phyloP scores from a whole-genome alignment of 37 sponge, comb jelly and placozoan species.

The Tethya wilhelma region DNA sequence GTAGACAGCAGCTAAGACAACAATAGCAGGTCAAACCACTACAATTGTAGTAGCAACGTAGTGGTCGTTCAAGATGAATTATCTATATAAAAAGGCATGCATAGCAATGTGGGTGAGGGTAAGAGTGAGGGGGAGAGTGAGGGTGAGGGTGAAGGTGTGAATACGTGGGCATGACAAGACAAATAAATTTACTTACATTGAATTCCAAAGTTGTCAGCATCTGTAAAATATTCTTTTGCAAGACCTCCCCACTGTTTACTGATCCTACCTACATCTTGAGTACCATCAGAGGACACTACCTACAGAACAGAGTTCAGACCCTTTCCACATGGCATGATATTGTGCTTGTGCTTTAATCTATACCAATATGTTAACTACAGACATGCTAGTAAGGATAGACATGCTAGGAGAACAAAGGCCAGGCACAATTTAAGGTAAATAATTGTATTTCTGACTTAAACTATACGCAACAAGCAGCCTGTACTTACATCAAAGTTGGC shows the following conservation, averaged over 20 bases:
- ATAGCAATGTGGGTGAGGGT: too few relatives aligned
- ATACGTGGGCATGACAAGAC: neutral
- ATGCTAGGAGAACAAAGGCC: neutral
- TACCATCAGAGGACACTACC: slow-evolving; percentile 70
- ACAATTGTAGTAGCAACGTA: slow-evolving; percentile 68
- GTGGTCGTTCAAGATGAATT: slow-evolving; percentile 87
- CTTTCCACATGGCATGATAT: too few relatives aligned
- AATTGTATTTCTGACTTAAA: slow-evolving; percentile 64
- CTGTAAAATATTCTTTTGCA: slow-evolving; percentile 90
- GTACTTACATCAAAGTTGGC: slow-evolving; percentile 70
- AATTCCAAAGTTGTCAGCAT: slow-evolving; percentile 98
- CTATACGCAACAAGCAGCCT: neutral
- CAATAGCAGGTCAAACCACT: slow-evolving; percentile 66
- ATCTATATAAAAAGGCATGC: slow-evolving; percentile 48
- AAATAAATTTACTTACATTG: slow-evolving; percentile 53
- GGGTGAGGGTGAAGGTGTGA: too few relatives aligned
- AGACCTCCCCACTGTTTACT: slow-evolving; percentile 95
- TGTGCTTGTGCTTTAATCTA: too few relatives aligned
- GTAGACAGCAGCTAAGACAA: slow-evolving; percentile 87
- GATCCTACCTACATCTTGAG: slow-evolving; percentile 82
- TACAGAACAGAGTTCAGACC: too few relatives aligned
- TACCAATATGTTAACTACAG: too few relatives aligned
- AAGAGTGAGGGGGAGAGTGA: too few relatives aligned
- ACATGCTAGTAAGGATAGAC: neutral
- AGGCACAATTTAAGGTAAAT: neutral